Percentiles rank a stretch among this genome's conserved stretches.
phyloP scores from a whole-genome alignment of 1,140 invertebrate species.

The Drosophila sucinea region DNA sequence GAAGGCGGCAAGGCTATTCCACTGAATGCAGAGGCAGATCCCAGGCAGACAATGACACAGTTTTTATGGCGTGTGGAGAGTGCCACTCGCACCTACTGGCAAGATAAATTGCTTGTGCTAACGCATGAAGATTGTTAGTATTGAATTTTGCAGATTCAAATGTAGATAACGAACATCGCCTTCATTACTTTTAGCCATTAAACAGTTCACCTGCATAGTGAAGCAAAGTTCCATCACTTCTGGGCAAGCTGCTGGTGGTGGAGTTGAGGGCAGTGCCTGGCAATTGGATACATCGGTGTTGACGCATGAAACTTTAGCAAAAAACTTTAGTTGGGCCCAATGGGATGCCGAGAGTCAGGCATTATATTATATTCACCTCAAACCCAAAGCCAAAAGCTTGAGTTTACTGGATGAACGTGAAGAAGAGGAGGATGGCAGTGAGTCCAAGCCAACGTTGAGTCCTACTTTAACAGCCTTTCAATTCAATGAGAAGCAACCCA shows the following conservation, averaged over 20 bases:
- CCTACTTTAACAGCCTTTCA: constrained; percentile 92
- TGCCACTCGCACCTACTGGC: constrained; percentile 84
- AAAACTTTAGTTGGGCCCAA: constrained; percentile 91
- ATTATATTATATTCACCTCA: constrained; percentile 91
- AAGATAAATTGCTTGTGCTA: constrained; percentile 89
- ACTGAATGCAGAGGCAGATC: constrained; percentile 82
- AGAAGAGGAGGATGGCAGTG: constrained; percentile 83
- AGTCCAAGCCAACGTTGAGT: constrained; percentile 61
- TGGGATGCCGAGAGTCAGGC: constrained; percentile 89
- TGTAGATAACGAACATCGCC: not conserved
- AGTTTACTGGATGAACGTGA: constrained; percentile 85
- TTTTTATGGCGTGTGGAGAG: constrained; percentile 90
- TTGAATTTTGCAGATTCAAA: accelerated
- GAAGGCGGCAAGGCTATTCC: constrained; percentile 83
- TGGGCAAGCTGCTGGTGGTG: constrained; percentile 65
- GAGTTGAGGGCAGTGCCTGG: constrained; percentile 83
- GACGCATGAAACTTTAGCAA: constrained; percentile 87
- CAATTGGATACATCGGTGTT: constrained; percentile 84
- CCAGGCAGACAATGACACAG: constrained; percentile 89
- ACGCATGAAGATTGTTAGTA: constrained; percentile 91
- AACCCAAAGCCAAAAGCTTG: constrained; percentile 86
- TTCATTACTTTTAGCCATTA: constrained; percentile 53
- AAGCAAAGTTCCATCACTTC: constrained; percentile 53
- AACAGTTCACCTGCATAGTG: constrained; percentile 67
- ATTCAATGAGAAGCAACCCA: constrained; percentile 92